Conservation (phyloP, 2,113 vertebrate species). For the Psilopsiagon aymara region DNA sequence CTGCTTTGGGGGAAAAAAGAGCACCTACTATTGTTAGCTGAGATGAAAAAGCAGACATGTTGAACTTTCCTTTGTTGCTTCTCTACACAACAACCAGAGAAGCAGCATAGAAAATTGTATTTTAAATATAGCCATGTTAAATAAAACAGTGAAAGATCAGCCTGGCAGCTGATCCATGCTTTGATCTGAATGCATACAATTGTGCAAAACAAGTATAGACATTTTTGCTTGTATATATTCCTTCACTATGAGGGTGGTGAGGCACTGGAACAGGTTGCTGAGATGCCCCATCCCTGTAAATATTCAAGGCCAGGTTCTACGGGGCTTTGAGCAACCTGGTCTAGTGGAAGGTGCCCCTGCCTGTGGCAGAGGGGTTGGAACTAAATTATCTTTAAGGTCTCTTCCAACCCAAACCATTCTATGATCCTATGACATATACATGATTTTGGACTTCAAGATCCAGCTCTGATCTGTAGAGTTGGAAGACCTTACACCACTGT, state of each 20-base stretch:
- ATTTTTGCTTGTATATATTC: not conserved
- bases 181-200: not conserved
- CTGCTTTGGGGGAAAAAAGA: not conserved
- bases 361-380: not conserved
- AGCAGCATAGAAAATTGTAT: not conserved
- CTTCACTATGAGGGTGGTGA: not conserved
- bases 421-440: not conserved
- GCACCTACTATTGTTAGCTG: not conserved
- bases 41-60: not conserved
- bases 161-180: not conserved
- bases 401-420: not conserved
- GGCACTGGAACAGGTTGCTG: not conserved
- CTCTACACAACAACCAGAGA: not conserved
- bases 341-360: not conserved
- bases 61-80: not conserved
- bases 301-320: not conserved
- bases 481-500: not conserved
- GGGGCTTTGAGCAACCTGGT: not conserved
- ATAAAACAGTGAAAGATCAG: not conserved
- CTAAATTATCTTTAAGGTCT: not conserved
- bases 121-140: not conserved
- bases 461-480: not conserved
- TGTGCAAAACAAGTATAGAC: not conserved
- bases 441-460: not conserved
- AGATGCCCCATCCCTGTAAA: not conserved